Evolutionary conservation across 2,888 invertebrate species (phyloP).

Genomic region (Gandaritis pyraliata): DNA sequence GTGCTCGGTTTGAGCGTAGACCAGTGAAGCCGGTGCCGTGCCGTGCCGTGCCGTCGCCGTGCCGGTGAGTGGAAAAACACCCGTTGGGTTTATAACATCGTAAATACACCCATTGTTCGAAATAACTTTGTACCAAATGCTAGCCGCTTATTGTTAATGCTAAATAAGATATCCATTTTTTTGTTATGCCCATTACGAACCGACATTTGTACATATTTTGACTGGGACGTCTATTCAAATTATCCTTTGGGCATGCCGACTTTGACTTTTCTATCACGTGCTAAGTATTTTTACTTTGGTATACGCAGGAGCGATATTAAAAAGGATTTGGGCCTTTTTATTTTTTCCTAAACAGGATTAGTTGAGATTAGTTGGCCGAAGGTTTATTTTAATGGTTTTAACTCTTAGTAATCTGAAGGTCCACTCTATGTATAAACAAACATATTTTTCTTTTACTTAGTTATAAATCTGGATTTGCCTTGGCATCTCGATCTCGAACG

Average conservation of each 20-base stretch:
- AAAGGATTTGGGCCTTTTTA: constrained; percentile 15
- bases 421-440: background rate
- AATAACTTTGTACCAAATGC: constrained; percentile 69
- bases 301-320: constrained; percentile 15
- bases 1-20: too few species aligned
- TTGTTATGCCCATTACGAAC: constrained; percentile 71
- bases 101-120: constrained; percentile 76
- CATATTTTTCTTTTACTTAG: too few species aligned
- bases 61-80: too few species aligned
- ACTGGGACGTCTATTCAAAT: constrained; percentile 67
- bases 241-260: constrained; percentile 68
- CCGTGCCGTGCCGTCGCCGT: too few species aligned
- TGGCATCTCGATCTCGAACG: too few species aligned
- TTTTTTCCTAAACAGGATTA: constrained; percentile 15
- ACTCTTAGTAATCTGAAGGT: background rate
- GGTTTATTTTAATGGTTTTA: background rate
- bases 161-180: constrained; percentile 83
- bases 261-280: constrained; percentile 66
- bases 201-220: constrained; percentile 81
- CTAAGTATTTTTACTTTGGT: constrained; percentile 46
- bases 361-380: constrained; percentile 19
- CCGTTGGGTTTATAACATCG: constrained; percentile 70
- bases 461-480: too few species aligned
- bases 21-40: too few species aligned
- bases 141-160: constrained; percentile 74